Base-by-base conservation (phyloP, 2,113 vertebrate genomes). In the Elanus axillaris region DNA sequence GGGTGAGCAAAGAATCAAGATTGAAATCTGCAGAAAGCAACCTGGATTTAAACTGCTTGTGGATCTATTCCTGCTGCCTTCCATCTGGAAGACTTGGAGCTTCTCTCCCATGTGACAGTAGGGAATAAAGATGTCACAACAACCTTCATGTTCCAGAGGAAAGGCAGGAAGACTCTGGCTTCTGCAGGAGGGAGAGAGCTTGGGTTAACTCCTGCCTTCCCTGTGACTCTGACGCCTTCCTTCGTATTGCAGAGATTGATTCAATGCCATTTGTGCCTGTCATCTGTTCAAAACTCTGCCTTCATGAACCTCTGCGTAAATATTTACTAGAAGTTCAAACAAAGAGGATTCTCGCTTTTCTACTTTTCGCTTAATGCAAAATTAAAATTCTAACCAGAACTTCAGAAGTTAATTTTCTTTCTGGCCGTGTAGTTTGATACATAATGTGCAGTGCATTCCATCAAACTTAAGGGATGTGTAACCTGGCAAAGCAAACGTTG, bases 381-480 rank as follows among this genome's bases (percentile, higher is more conserved):
- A 69, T 67, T 63, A 27, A 55, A 95, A 77, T 21, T 45, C 32
- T 52, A 74, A 36, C 64, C 83, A 89, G 59, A 66, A 59, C 32
- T 91, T 93, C 47, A 89, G 76, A 93, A 94, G 95, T 95, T 95
- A 89, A 93, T 87, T 95, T 93, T 81, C 53, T 84, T 91, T 64
- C n/a, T 11, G 50, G 2, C 48, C 1, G 0, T 85, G 52, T 43
- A 72, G 89, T 73, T 68, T 90, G 73, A 53, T 87, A 52, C 74
- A 38, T 38, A 36, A 64, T 8, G 52, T 91, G 77, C 36, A 68
- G 12, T 58, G 68, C 62, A 43, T 94, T 93, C 78, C 67, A 31
- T 93, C 67, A 86, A 45, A 81, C 79, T 86, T 87, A 56, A 0
- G 45, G 73, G 94, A 92, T 58, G 25, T 86, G 80, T 92, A 95